Percentiles rank a stretch among this genome's conserved stretches.
Conservation (phyloP, 2,888 invertebrate genomes). For the Drosophila antonietae region DNA sequence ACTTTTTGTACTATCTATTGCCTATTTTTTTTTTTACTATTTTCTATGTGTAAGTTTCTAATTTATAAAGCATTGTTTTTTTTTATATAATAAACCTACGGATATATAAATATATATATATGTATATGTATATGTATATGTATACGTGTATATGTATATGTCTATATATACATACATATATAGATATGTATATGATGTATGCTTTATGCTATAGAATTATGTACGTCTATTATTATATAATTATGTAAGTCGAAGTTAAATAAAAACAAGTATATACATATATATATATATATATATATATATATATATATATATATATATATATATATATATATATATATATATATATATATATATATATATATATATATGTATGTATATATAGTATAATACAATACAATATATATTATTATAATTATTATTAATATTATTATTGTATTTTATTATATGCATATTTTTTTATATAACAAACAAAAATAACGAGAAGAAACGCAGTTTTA, state of each 20-base stretch:
- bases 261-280: slow-evolving; percentile 9
- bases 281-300: slow-evolving; percentile 17
- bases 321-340: slow-evolving; percentile 22
- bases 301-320: slow-evolving; percentile 27
- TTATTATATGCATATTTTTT: slow-evolving; percentile 72
- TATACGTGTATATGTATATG: slow-evolving; percentile 4
- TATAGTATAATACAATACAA: slow-evolving; percentile 12
- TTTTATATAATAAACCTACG: slow-evolving; percentile 25
- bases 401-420: slow-evolving; percentile 22
- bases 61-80: slow-evolving; percentile 53
- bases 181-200: slow-evolving; percentile 11
- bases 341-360: slow-evolving; percentile 24
- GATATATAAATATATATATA: not conserved
- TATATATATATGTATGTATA: slow-evolving; percentile 20
- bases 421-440: slow-evolving; percentile 46
- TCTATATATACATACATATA: slow-evolving; percentile 1
- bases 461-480: slow-evolving; percentile 50
- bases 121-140: slow-evolving; percentile 7
- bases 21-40: slow-evolving; percentile 42
- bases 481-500: slow-evolving; percentile 50
- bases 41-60: slow-evolving; percentile 48
- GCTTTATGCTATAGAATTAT: slow-evolving; percentile 52
- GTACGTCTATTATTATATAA: slow-evolving; percentile 54
- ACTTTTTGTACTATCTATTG: slow-evolving; percentile 49
- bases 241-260: slow-evolving; percentile 37